Evolutionary conservation across 2,888 invertebrate species (phyloP).

Genomic region (Troides aeacus): DNA sequence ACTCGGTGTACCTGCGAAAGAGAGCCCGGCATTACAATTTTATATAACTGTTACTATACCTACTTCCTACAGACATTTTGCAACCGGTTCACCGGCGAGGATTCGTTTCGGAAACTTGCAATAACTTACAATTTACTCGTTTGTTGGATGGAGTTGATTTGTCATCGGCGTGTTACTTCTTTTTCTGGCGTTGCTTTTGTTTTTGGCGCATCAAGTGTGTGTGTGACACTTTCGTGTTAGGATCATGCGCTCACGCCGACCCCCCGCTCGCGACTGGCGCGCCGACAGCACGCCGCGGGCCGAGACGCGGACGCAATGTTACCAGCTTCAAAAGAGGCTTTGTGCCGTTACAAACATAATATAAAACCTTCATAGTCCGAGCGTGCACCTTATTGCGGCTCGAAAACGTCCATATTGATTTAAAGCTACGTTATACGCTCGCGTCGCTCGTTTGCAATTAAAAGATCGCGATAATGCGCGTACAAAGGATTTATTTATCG

Average conservation of each 20-base stretch:
- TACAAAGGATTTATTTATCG: conserved; percentile 55
- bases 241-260: conserved; percentile 44
- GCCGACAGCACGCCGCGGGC: conserved; percentile 29
- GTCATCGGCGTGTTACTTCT: conserved; percentile 30
- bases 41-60: conserved; percentile 61
- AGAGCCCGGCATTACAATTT: conserved; percentile 54
- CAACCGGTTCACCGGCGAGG: conserved; percentile 48
- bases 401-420: conserved; percentile 27
- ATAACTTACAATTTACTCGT: conserved; percentile 34
- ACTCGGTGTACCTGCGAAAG: conserved; percentile 54
- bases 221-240: conserved; percentile 24
- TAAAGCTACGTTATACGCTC: conserved; percentile 16
- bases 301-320: conserved; percentile 42
- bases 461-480: conserved; percentile 53
- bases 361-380: conserved; percentile 8
- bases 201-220: conserved; percentile 38
- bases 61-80: conserved; percentile 50
- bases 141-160: conserved; percentile 35
- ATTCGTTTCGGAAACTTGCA: conserved; percentile 31
- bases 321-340: conserved; percentile 53
- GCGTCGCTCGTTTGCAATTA: conserved; percentile 36
- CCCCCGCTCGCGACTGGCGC: conserved; percentile 49
- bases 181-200: conserved; percentile 31
- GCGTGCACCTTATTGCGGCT: conserved; percentile 25
- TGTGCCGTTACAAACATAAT: conserved; percentile 34